Evolutionary conservation across 2,113 vertebrate species (phyloP).

Genomic region (Hiodon tergisus): DNA sequence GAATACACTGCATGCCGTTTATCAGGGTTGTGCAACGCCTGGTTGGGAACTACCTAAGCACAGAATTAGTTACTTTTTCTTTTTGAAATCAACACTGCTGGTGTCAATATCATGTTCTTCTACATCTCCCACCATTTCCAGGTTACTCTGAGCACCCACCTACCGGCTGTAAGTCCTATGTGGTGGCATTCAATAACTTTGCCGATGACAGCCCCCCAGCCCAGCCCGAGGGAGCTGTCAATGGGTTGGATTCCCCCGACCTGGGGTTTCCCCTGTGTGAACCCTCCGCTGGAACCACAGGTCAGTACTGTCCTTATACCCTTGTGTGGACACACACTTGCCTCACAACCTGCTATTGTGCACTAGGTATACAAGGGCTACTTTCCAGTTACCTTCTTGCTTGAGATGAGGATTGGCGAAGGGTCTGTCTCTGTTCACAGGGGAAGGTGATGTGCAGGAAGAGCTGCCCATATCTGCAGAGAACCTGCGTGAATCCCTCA

Average conservation of each 20-base stretch:
- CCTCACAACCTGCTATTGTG: background rate
- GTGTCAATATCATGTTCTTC: background rate
- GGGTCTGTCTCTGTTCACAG: conserved; percentile 27
- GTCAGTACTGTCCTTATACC: conserved; percentile 29
- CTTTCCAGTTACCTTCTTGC: background rate
- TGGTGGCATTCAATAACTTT: background rate
- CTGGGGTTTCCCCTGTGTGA: conserved; percentile 6
- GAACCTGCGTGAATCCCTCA: conserved; percentile 87
- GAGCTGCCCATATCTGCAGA: conserved; percentile 74
- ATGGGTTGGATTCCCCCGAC: conserved; percentile 13
- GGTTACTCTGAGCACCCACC: conserved; percentile 36
- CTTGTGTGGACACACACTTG: background rate
- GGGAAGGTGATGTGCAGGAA: conserved; percentile 65
- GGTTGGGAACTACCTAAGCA: too few relatives aligned
- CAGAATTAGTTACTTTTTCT: background rate
- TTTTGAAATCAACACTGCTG: background rate
- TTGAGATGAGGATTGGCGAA: too few relatives aligned
- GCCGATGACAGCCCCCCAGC: conserved; percentile 5
- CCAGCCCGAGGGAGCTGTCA: background rate
- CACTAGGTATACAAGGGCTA: background rate
- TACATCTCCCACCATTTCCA: background rate
- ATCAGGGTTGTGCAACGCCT: too few relatives aligned
- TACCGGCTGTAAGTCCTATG: conserved; percentile 11
- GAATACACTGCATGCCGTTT: too few relatives aligned
- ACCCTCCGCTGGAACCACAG: conserved; percentile 12